A percentile compares a stretch with the other conserved stretches of the same genome.
Evolutionary conservation across 2,113 vertebrate species (phyloP).

Genomic region (Lates calcarifer): DNA sequence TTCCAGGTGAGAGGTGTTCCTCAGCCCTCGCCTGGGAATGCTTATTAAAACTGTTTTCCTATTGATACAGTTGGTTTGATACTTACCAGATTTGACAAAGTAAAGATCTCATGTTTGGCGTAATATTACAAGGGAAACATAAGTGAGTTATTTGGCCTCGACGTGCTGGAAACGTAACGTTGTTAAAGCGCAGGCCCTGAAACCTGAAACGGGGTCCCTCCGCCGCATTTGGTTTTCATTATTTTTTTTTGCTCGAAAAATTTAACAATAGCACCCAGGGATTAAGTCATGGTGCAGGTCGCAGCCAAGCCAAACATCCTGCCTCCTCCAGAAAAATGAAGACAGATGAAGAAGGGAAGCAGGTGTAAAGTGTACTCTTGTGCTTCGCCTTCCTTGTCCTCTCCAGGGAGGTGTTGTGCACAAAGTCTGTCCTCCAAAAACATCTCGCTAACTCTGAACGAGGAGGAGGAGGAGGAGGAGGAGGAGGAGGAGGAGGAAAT

Average conservation of each 20-base stretch:
- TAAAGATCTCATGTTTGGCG: slow-evolving; percentile 86
- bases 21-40: slow-evolving; percentile 73
- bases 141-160: slow-evolving; percentile 80
- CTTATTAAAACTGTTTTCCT: slow-evolving; percentile 84
- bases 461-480: background rate
- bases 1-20: slow-evolving; percentile 84
- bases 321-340: slow-evolving; percentile 78
- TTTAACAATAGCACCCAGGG: slow-evolving; percentile 84
- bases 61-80: slow-evolving; percentile 84
- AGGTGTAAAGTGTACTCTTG: slow-evolving; percentile 81
- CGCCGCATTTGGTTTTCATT: slow-evolving; percentile 85
- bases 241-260: slow-evolving; percentile 73
- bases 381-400: slow-evolving; percentile 39
- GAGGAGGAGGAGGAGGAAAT: background rate
- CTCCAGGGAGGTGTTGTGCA: slow-evolving; percentile 62
- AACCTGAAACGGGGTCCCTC: slow-evolving; percentile 67
- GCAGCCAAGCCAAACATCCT: slow-evolving; percentile 86
- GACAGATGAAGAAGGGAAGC: slow-evolving; percentile 81
- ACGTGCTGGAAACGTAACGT: slow-evolving; percentile 76
- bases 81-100: slow-evolving; percentile 84
- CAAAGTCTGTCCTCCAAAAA: background rate
- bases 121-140: slow-evolving; percentile 84
- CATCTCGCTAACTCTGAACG: slow-evolving; percentile 3
- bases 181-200: slow-evolving; percentile 80
- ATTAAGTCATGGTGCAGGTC: slow-evolving; percentile 82